Evolutionary conservation across 1,140 invertebrate species (phyloP).

Genomic region (Aleiodes sp.): DNA sequence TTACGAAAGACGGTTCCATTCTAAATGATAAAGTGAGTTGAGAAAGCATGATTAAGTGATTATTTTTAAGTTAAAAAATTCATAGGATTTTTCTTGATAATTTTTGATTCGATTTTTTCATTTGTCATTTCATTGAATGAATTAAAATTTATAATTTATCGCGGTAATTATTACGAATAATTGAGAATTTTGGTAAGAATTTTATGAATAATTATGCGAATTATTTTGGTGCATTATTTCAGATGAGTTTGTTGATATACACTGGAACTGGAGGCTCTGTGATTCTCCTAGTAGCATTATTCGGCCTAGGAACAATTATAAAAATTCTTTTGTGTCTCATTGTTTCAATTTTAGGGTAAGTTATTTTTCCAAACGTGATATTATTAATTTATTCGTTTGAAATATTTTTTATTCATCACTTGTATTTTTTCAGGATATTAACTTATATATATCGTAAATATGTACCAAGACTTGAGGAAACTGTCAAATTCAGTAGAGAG

Average conservation of each 20-base stretch:
- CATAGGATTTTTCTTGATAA: too few species aligned
- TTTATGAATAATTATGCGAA: neutral
- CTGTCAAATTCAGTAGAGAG: conserved; percentile 57
- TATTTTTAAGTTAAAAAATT: too few species aligned
- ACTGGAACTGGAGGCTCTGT: conserved; percentile 56
- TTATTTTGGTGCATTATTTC: conserved; percentile 31
- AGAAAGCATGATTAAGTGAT: too few species aligned
- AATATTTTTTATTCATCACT: conserved; percentile 8
- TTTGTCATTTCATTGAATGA: too few species aligned
- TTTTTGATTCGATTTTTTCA: too few species aligned
- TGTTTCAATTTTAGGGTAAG: conserved; percentile 59
- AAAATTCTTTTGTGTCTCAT: conserved; percentile 53
- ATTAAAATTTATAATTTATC: too few species aligned
- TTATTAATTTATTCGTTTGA: neutral
- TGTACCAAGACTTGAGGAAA: conserved; percentile 54
- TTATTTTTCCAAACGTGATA: conserved; percentile 1
- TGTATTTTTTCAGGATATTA: conserved; percentile 50
- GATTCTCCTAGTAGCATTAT: conserved; percentile 53
- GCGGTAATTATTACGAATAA: neutral
- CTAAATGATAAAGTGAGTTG: too few species aligned
- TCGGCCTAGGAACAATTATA: conserved; percentile 56
- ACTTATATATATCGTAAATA: conserved; percentile 61
- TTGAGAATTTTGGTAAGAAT: neutral
- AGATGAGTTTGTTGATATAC: conserved; percentile 62
- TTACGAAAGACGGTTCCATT: too few species aligned